Evolutionary conservation across 2,888 invertebrate species (phyloP).

Genomic region (Antheraea yamamai): DNA sequence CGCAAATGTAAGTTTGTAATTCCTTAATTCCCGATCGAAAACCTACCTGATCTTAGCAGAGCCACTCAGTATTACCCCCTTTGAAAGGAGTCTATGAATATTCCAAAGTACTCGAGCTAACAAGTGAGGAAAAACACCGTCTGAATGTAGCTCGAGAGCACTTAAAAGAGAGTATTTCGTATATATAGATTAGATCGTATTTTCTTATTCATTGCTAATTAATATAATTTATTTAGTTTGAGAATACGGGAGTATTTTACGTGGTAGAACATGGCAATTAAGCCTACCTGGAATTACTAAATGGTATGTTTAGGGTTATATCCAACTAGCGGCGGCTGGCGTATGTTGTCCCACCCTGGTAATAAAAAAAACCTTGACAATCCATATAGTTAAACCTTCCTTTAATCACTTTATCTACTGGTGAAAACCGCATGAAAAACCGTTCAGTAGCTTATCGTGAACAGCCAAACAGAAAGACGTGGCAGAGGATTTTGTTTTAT

Average conservation of each 20-base stretch:
- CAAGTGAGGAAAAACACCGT: conserved; percentile 26
- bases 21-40: conserved; percentile 27
- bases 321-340: no score
- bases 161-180: neutral
- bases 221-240: neutral
- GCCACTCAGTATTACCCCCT: conserved; percentile 17
- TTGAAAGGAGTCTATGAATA: conserved; percentile 34
- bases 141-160: neutral
- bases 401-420: no score
- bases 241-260: neutral
- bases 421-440: no score
- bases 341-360: no score
- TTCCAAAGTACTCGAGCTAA: conserved; percentile 33
- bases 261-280: no score
- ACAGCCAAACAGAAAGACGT: no score
- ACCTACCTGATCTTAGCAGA: conserved; percentile 40
- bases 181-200: neutral
- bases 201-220: neutral
- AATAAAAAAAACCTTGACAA: no score
- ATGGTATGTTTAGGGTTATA: no score
- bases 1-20: conserved; percentile 21
- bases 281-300: neutral
- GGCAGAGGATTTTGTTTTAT: no score
- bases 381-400: no score
- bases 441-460: no score